Conservation (phyloP, 2,888 invertebrate species). For the Morpho helenor region DNA sequence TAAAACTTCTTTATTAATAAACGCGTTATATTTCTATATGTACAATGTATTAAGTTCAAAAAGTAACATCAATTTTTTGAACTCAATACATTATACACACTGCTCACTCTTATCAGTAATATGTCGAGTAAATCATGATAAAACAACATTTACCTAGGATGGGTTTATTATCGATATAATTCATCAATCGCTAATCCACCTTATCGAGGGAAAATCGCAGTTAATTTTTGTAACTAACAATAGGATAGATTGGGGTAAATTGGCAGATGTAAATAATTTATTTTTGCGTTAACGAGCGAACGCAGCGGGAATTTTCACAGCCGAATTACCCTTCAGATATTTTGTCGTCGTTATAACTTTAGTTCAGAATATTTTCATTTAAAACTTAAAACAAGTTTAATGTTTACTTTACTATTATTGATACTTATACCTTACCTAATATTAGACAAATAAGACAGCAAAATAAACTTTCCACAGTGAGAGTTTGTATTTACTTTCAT, state of each 20-base stretch:
- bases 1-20: too few relatives aligned
- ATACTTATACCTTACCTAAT: too few relatives aligned
- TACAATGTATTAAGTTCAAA: too few relatives aligned
- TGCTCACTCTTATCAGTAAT: constrained; percentile 5
- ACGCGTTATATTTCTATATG: too few relatives aligned
- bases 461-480: too few relatives aligned
- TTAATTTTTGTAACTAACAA: constrained; percentile 41
- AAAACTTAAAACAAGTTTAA: too few relatives aligned
- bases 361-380: too few relatives aligned
- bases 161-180: constrained; percentile 8
- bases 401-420: too few relatives aligned
- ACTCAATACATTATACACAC: too few relatives aligned
- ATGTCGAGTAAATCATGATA: constrained; percentile 14
- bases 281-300: constrained; percentile 62
- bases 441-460: too few relatives aligned
- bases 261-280: constrained; percentile 74
- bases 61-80: too few relatives aligned
- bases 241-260: constrained; percentile 71
- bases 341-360: constrained; percentile 48
- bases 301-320: constrained; percentile 56
- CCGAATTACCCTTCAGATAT: constrained; percentile 61
- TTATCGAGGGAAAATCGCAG: constrained; percentile 24
- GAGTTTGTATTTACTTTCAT: too few relatives aligned
- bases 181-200: constrained; percentile 18
- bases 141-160: constrained; percentile 11